Conservation (phyloP, 2,888 invertebrate genomes). For the Atrina japonica region DNA sequence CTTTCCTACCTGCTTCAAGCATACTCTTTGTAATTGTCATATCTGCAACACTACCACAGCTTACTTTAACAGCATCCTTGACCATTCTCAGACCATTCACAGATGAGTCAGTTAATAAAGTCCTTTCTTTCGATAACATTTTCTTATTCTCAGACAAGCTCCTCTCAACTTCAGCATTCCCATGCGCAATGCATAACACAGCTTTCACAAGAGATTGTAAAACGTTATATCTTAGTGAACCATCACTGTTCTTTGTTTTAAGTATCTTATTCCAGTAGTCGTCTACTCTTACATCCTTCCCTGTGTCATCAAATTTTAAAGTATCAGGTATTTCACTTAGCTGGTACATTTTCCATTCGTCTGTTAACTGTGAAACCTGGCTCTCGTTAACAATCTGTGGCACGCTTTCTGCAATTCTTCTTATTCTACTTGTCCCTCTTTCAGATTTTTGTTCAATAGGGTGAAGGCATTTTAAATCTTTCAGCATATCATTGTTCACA, state of each 20-base stretch:
- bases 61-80: constrained; percentile 36
- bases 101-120: constrained; percentile 36
- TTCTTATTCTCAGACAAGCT: constrained; percentile 35
- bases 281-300: too few relatives aligned
- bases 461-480: constrained; percentile 38
- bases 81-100: constrained; percentile 40
- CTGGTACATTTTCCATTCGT: constrained; percentile 42
- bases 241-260: constrained; percentile 32
- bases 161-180: constrained; percentile 20
- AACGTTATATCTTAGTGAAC: constrained; percentile 27
- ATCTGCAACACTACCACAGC: constrained; percentile 31
- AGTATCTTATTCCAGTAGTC: too few relatives aligned
- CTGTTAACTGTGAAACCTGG: constrained; percentile 32
- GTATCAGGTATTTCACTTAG: constrained; percentile 31
- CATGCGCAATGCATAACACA: constrained; percentile 31
- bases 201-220: constrained; percentile 33
- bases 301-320: constrained; percentile 32
- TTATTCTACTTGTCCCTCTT: constrained; percentile 37
- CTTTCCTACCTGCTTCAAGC: constrained; percentile 25
- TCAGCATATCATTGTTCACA: constrained; percentile 26
- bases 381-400: constrained; percentile 37
- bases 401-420: constrained; percentile 39
- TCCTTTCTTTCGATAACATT: constrained; percentile 37
- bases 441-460: constrained; percentile 37
- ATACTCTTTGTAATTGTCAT: constrained; percentile 8